Evolutionary conservation across 1,140 invertebrate species (phyloP).

Genomic region (Diachasma alloeum): DNA sequence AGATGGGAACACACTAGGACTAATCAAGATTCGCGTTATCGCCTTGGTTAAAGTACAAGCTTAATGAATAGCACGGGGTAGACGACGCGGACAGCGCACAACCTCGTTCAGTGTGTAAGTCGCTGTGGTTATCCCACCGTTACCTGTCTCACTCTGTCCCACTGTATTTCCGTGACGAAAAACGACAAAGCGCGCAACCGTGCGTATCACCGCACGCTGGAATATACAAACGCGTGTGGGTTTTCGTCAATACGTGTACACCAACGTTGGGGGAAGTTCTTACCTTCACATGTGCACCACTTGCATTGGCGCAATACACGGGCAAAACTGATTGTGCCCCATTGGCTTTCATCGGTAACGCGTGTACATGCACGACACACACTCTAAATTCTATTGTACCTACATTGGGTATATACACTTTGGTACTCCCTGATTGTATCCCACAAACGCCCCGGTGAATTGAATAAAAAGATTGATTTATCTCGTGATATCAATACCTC

Average conservation of each 20-base stretch:
- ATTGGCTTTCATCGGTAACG: background rate
- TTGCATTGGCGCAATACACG: background rate
- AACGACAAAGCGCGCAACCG: background rate
- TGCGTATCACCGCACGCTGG: background rate
- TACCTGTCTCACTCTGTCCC: background rate
- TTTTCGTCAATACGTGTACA: background rate
- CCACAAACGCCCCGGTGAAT: background rate
- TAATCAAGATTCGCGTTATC: slow-evolving; percentile 52
- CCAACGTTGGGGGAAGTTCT: background rate
- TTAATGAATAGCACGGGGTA: slow-evolving; percentile 11
- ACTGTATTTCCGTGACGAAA: background rate
- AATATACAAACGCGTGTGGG: background rate
- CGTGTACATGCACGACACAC: background rate
- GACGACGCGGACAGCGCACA: slow-evolving; percentile 5
- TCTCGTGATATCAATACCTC: background rate
- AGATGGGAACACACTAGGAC: slow-evolving; percentile 25
- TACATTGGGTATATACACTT: background rate
- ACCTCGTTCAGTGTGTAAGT: background rate
- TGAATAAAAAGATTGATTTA: slow-evolving; percentile 9
- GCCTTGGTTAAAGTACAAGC: slow-evolving; percentile 36
- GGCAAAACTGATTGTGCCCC: background rate
- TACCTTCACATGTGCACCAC: background rate
- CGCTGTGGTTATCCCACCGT: background rate
- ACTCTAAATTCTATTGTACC: background rate
- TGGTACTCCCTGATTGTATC: background rate